phyloP scores from a whole-genome alignment of 2,113 vertebrate genomes.

The Etheostoma cragini region DNA sequence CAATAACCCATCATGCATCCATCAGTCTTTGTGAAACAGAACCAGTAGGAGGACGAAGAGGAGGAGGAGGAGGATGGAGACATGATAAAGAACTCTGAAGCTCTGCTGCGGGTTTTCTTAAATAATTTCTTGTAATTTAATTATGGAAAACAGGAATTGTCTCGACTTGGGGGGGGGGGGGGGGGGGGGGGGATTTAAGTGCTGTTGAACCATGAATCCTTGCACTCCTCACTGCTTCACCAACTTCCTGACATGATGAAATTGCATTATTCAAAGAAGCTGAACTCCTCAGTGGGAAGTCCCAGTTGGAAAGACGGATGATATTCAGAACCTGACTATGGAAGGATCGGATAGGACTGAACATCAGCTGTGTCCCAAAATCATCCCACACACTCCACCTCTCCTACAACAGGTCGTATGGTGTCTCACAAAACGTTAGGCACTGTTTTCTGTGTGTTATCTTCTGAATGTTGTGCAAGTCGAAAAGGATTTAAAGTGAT shows the following conservation, averaged over 20 bases:
- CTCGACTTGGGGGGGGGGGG: not conserved
- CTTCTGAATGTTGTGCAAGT: no score
- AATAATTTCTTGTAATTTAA: no score
- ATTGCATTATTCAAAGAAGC: conserved; percentile 18
- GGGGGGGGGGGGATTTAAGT: not conserved
- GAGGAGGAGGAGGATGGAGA: not conserved
- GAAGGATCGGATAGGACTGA: not conserved
- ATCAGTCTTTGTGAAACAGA: conserved; percentile 39
- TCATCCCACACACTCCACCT: not conserved
- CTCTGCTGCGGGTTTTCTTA: conserved; percentile 17
- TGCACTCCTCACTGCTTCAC: not conserved
- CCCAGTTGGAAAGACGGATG: not conserved
- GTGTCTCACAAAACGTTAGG: no score
- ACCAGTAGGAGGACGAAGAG: conserved; percentile 5
- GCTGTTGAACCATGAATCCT: not conserved
- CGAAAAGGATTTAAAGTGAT: no score
- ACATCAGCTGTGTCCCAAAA: not conserved
- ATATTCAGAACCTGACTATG: not conserved
- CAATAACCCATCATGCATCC: conserved; percentile 56
- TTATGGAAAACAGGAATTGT: not conserved
- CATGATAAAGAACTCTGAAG: not conserved
- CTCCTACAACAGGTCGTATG: no score
- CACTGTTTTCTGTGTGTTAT: no score
- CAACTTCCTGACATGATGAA: conserved; percentile 10
- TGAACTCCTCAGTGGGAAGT: not conserved